phyloP scores from a whole-genome alignment of 2,888 invertebrate genomes.

The Ceriagrion tenellum region DNA sequence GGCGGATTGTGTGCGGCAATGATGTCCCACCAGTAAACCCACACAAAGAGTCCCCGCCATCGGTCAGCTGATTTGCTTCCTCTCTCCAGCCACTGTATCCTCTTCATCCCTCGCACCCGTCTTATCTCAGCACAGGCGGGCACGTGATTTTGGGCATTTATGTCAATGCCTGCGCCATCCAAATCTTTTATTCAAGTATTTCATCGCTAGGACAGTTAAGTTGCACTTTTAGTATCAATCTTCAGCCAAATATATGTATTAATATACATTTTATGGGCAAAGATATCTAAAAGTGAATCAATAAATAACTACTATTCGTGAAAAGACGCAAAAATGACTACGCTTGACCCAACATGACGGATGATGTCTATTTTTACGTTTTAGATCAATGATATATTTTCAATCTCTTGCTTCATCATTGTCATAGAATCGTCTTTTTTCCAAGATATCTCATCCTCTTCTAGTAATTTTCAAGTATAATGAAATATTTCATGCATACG shows the following conservation, averaged over 20 bases:
- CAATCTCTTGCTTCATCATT: too few species aligned
- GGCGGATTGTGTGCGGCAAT: not conserved
- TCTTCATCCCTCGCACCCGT: not conserved
- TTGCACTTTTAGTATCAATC: not conserved
- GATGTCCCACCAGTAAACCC: not conserved
- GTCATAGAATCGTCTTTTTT: too few species aligned
- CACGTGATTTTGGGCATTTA: not conserved
- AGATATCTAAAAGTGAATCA: too few species aligned
- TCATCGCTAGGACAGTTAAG: not conserved
- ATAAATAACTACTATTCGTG: too few species aligned
- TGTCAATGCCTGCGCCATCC: not conserved
- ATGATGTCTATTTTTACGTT: too few species aligned
- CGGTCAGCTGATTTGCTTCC: constrained; percentile 4
- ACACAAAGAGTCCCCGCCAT: not conserved
- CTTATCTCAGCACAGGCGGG: not conserved
- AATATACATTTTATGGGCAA: not conserved
- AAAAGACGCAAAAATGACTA: too few species aligned
- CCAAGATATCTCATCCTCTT: too few species aligned
- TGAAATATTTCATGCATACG: too few species aligned
- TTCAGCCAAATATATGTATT: not conserved
- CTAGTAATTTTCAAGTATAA: too few species aligned
- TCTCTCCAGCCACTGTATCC: not conserved
- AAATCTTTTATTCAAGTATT: not conserved
- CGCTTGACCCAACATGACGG: too few species aligned
- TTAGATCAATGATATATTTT: too few species aligned